phyloP scores from a whole-genome alignment of 2,797 vertebrate genomes.

The Tragelaphus eurycerus region DNA sequence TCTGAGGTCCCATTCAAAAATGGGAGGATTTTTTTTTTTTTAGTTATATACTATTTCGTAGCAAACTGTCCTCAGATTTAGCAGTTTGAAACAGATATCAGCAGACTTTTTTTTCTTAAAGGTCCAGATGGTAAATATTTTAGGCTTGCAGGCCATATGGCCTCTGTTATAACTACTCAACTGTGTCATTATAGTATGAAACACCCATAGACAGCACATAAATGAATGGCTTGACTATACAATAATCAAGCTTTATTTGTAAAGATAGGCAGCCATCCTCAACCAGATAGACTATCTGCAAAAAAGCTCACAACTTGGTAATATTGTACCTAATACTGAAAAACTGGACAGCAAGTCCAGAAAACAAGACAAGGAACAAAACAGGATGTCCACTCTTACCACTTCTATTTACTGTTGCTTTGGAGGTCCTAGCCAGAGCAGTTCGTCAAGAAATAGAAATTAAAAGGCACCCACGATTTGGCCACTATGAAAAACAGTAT shows the following conservation, averaged over 20 bases:
- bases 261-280: background rate
- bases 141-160: background rate
- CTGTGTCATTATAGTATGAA: background rate
- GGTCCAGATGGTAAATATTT: background rate
- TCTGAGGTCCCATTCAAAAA: background rate
- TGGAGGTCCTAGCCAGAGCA: background rate
- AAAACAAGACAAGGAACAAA: slow-evolving; percentile 17
- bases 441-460: background rate
- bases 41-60: background rate
- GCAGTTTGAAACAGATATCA: background rate
- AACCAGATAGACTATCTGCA: background rate
- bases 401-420: background rate
- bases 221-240: background rate
- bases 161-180: background rate
- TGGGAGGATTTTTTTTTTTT: background rate
- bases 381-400: background rate
- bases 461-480: background rate
- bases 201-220: background rate
- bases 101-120: slow-evolving; percentile 6
- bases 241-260: slow-evolving; percentile 35
- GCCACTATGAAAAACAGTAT: background rate
- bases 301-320: background rate
- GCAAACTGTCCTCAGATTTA: slow-evolving; percentile 26
- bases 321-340: background rate
- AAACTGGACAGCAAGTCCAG: background rate